These are phyloP conservation scores for Egretta garzetta DNA, from an alignment of 2,113 vertebrate genomes.

Conservation along the genomic window DNA sequence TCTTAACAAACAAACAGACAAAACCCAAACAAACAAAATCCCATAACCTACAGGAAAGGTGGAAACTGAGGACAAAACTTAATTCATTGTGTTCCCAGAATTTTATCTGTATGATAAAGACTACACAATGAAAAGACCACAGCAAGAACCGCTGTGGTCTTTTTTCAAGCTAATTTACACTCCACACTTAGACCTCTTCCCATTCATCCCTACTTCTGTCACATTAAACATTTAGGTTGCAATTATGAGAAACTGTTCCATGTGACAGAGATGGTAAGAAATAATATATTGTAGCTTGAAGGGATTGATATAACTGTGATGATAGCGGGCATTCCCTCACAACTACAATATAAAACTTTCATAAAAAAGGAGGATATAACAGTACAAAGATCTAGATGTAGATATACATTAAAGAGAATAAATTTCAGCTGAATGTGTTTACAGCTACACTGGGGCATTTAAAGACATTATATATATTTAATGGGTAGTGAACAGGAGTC, in stretches of 20 bases:
- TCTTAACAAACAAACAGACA: background rate
- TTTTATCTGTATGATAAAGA: background rate
- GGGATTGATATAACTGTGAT: background rate
- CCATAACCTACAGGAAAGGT: background rate
- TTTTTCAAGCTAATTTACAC: background rate
- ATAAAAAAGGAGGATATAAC: background rate
- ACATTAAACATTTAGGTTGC: slow-evolving; percentile 47
- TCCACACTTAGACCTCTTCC: background rate
- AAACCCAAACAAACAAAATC: background rate
- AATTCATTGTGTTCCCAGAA: background rate
- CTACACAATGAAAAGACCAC: background rate
- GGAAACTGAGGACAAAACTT: background rate
- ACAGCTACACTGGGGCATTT: background rate
- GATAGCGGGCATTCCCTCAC: background rate
- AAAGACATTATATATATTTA: background rate
- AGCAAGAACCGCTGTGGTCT: background rate
- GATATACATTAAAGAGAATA: background rate
- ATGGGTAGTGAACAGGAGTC: background rate
- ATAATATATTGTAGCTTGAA: background rate
- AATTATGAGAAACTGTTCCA: slow-evolving; percentile 37
- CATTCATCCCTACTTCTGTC: background rate
- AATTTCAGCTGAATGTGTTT: background rate
- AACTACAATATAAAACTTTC: background rate
- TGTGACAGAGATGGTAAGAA: background rate
- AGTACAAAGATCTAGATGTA: background rate